These are phyloP conservation scores for Scleropages formosus DNA, from an alignment of 2,797 vertebrate genomes.

Conservation along the genomic window DNA sequence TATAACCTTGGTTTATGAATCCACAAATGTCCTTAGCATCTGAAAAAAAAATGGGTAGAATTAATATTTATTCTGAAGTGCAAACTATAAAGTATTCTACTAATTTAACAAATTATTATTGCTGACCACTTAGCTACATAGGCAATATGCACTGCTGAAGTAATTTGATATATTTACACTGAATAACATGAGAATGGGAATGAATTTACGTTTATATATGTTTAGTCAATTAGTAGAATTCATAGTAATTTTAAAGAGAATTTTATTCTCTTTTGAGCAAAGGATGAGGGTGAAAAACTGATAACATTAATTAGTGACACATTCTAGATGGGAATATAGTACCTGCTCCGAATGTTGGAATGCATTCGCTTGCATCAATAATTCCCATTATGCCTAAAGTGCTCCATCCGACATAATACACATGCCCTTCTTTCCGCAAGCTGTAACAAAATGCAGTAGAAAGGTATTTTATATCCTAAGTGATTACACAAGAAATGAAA, in stretches of 20 bases:
- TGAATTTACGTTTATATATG: no score
- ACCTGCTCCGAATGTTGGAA: conserved; percentile 75
- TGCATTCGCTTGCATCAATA: conserved; percentile 74
- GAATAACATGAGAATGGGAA: no score
- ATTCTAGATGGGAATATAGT: conserved; percentile 19
- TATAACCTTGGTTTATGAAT: conserved; percentile 70
- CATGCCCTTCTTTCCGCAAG: conserved; percentile 56
- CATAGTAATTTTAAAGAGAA: no score
- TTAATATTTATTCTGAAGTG: not conserved
- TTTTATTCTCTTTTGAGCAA: no score
- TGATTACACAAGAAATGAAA: not conserved
- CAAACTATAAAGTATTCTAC: no score
- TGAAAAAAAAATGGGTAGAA: conserved; percentile 40
- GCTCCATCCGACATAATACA: conserved; percentile 75
- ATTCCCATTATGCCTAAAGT: conserved; percentile 67
- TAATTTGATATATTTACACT: no score
- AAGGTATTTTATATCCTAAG: not conserved
- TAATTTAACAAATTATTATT: no score
- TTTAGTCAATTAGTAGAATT: no score
- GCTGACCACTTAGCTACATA: no score
- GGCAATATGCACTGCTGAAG: no score
- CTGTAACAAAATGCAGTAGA: conserved; percentile 47
- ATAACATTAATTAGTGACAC: no score
- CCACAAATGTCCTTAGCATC: conserved; percentile 67
- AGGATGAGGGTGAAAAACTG: no score